Evolutionary conservation across 2,888 invertebrate genomes (phyloP).

Genomic region (Drosophila putrida): DNA sequence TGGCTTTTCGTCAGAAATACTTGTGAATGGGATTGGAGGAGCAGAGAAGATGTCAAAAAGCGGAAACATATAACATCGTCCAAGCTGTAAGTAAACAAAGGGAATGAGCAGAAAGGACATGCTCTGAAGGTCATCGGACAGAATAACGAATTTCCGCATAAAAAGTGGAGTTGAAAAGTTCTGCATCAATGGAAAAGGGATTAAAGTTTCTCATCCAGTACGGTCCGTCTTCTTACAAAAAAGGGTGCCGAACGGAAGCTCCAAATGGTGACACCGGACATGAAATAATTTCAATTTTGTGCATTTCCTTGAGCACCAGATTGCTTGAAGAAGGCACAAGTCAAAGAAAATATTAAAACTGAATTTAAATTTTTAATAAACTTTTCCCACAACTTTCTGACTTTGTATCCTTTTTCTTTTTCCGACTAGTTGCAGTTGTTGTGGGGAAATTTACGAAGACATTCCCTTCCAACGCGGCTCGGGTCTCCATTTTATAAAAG

Average conservation of each 20-base stretch:
- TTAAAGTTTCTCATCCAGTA: slow-evolving; percentile 45
- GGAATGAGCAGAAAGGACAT: slow-evolving; percentile 21
- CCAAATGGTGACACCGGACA: slow-evolving; percentile 80
- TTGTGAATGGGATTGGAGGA: background rate
- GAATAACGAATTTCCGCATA: slow-evolving; percentile 68
- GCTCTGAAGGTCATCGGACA: slow-evolving; percentile 50
- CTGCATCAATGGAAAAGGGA: slow-evolving; percentile 64
- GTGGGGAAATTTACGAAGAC: slow-evolving; percentile 35
- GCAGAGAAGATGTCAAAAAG: slow-evolving; percentile 18
- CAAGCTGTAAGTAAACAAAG: slow-evolving; percentile 36
- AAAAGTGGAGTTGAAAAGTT: slow-evolving; percentile 47
- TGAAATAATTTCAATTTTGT: slow-evolving; percentile 80
- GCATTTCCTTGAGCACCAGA: slow-evolving; percentile 73
- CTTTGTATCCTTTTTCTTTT: background rate
- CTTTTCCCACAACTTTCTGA: slow-evolving; percentile 64
- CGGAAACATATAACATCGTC: slow-evolving; percentile 55
- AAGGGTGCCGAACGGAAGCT: slow-evolving; percentile 65
- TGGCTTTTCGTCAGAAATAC: background rate
- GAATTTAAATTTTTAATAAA: slow-evolving; percentile 83
- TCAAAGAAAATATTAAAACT: slow-evolving; percentile 65
- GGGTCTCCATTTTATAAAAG: slow-evolving; percentile 34
- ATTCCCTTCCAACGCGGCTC: background rate
- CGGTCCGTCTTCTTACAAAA: slow-evolving; percentile 13
- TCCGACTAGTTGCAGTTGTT: slow-evolving; percentile 41
- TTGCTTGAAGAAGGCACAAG: slow-evolving; percentile 49